Percentiles rank a stretch among this genome's conserved stretches.
These are phyloP conservation scores for Parnassius smintheus DNA, from an alignment of 2,888 invertebrate species.

Conservation along the genomic window DNA sequence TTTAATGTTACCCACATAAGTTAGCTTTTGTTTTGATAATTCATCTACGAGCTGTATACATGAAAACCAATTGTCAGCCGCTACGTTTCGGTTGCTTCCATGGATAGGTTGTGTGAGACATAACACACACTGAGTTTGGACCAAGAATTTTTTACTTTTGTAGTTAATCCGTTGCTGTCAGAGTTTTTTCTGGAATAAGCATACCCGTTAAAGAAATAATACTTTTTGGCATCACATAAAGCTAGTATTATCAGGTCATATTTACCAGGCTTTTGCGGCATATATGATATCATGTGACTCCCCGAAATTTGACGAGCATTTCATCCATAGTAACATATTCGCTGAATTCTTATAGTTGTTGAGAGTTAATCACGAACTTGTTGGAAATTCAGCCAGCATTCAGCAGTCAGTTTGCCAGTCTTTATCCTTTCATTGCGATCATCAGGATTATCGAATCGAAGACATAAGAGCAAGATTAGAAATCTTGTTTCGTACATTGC, in stretches of 20 bases:
- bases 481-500: conserved; percentile 33
- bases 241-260: conserved; percentile 19
- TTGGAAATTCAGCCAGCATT: conserved; percentile 33
- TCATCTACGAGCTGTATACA: conserved; percentile 29
- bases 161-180: conserved; percentile 29
- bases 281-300: conserved; percentile 33
- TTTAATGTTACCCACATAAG: conserved; percentile 29
- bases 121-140: conserved; percentile 35
- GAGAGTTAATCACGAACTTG: conserved; percentile 33
- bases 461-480: conserved; percentile 22
- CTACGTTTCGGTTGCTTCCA: conserved; percentile 34
- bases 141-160: conserved; percentile 31
- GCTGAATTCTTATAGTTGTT: conserved; percentile 30
- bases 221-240: too few species aligned
- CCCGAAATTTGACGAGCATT: conserved; percentile 32
- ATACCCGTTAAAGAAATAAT: conserved; percentile 5
- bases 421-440: conserved; percentile 30
- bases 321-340: conserved; percentile 27
- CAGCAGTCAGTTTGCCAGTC: conserved; percentile 31
- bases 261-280: conserved; percentile 31
- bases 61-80: conserved; percentile 32
- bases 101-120: conserved; percentile 31
- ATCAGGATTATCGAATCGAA: conserved; percentile 32
- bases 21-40: conserved; percentile 28
- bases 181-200: conserved; percentile 29